A percentile compares a stretch with the other conserved stretches of the same genome.
phyloP scores from a whole-genome alignment of 1,140 invertebrate genomes.

The Armadillidium nasatum region DNA sequence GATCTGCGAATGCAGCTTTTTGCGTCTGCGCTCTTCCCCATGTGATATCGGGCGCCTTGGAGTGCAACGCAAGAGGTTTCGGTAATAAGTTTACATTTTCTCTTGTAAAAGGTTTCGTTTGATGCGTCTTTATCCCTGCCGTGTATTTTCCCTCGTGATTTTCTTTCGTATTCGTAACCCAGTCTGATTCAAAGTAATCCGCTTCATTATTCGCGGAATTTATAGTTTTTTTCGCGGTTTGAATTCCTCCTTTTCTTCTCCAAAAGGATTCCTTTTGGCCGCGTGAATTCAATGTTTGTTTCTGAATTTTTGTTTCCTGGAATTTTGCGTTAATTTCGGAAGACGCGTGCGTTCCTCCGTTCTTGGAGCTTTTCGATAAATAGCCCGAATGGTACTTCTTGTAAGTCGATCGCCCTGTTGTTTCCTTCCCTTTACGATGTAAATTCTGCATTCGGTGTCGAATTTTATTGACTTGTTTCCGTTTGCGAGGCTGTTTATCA shows the following conservation, averaged over 20 bases:
- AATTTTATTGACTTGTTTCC: background rate
- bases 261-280: background rate
- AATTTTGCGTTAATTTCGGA: background rate
- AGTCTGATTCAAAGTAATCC: background rate
- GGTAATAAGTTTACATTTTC: background rate
- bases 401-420: background rate
- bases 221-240: background rate
- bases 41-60: background rate
- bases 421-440: background rate
- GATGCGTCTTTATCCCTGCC: background rate
- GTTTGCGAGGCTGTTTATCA: background rate
- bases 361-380: background rate
- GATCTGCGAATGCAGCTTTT: background rate
- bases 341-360: background rate
- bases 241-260: background rate
- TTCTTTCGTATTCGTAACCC: background rate
- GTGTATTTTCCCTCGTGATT: background rate
- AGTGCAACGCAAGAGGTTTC: background rate
- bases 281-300: background rate
- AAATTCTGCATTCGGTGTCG: background rate
- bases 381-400: background rate
- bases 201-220: background rate
- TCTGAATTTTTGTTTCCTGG: background rate
- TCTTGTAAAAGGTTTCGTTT: background rate
- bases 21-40: slow-evolving; percentile 3